phyloP scores from a whole-genome alignment of 2,888 invertebrate species.

The Sclerodermus sp. region DNA sequence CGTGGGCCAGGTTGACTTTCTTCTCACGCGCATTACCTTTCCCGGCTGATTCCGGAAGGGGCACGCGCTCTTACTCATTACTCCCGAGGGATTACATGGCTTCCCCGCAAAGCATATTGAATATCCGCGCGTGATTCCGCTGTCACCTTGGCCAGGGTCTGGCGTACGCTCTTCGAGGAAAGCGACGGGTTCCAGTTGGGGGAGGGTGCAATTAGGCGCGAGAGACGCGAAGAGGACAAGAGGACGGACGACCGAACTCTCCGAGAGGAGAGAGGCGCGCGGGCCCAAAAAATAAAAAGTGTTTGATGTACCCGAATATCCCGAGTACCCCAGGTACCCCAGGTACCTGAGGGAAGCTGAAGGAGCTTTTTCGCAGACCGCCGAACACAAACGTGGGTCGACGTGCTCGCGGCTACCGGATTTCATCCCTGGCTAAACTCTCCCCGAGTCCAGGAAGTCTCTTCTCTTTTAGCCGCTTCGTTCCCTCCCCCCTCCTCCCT shows the following conservation, averaged over 20 bases:
- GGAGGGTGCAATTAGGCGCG: no score
- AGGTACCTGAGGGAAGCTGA: not conserved
- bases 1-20: conserved; percentile 38
- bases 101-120: no score
- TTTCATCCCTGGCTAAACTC: conserved; percentile 55
- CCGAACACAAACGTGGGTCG: conserved; percentile 48
- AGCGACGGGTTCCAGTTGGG: no score
- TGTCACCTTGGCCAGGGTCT: not conserved
- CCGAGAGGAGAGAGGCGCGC: not conserved
- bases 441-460: conserved; percentile 10
- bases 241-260: conserved; percentile 6
- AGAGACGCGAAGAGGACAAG: conserved; percentile 7
- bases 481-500: conserved; percentile 4
- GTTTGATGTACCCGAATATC: not conserved
- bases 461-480: not conserved
- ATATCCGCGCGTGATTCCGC: not conserved
- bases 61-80: conserved; percentile 12
- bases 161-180: not conserved
- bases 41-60: conserved; percentile 27
- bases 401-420: conserved; percentile 54
- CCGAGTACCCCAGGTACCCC: not conserved
- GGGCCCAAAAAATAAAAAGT: not conserved
- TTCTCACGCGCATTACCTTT: conserved; percentile 39
- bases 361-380: conserved; percentile 40
- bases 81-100: no score